Percentiles rank a stretch among this genome's conserved stretches.
Evolutionary conservation across 2,113 vertebrate genomes (phyloP).

Genomic region (Boleophthalmus pectinirostris): DNA sequence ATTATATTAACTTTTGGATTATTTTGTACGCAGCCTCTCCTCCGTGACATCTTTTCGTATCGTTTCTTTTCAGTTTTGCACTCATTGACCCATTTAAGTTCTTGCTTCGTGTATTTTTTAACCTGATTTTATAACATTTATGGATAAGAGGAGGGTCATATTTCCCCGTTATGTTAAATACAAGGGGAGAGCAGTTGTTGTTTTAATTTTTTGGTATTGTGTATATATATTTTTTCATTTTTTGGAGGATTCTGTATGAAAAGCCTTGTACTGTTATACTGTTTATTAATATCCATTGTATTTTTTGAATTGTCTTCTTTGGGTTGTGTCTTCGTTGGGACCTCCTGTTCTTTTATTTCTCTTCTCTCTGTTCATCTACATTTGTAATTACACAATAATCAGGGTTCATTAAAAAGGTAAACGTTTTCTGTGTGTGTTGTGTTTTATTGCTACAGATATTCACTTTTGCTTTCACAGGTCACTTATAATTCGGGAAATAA

Average conservation of each 20-base stretch:
- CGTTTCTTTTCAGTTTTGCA: constrained; percentile 46
- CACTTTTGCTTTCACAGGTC: neutral
- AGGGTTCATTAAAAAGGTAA: constrained; percentile 81
- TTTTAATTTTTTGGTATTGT: constrained; percentile 50
- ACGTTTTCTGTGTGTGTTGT: constrained; percentile 33
- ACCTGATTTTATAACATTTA: constrained; percentile 50
- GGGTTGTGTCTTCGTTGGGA: constrained; percentile 8
- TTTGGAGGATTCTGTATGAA: constrained; percentile 67
- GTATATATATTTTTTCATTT: constrained; percentile 64
- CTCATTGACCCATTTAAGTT: constrained; percentile 39
- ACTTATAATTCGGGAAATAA: no score
- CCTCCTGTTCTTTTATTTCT: constrained; percentile 64
- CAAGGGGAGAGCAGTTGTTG: constrained; percentile 26
- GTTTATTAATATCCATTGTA: constrained; percentile 63
- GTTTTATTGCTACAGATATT: neutral
- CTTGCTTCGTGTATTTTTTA: constrained; percentile 24
- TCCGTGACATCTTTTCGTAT: constrained; percentile 30
- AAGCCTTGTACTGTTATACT: constrained; percentile 67
- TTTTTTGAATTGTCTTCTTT: constrained; percentile 44
- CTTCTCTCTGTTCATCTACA: constrained; percentile 72
- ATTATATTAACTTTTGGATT: constrained; percentile 71
- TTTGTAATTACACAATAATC: constrained; percentile 84
- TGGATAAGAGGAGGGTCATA: constrained; percentile 49
- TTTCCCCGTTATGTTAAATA: constrained; percentile 45
- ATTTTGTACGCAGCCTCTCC: constrained; percentile 55